A percentile compares a stretch with the other conserved stretches of the same genome.
These are phyloP conservation scores for Drosophila ananassae DNA, from an alignment of 1,140 invertebrate species.

Conservation along the genomic window DNA sequence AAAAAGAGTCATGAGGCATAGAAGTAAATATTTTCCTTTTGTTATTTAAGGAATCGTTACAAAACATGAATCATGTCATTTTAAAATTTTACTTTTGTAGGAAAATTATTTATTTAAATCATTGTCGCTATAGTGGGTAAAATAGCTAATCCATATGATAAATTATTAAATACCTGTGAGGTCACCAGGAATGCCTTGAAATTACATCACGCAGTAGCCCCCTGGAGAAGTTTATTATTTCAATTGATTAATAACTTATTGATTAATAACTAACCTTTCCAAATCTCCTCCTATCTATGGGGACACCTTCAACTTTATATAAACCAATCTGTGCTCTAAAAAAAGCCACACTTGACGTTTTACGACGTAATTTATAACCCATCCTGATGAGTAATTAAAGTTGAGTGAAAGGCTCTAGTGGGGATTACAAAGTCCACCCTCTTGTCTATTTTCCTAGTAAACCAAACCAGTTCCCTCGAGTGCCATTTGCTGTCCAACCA, in stretches of 20 bases:
- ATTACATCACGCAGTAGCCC: not conserved
- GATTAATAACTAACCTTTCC: not conserved
- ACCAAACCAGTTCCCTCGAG: conserved; percentile 26
- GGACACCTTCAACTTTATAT: not conserved
- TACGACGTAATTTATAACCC: conserved; percentile 34
- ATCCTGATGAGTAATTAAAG: conserved; percentile 23
- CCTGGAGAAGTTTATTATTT: not conserved
- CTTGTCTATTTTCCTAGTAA: conserved; percentile 9
- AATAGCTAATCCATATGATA: not conserved
- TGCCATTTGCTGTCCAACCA: conserved; percentile 19
- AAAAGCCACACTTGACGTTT: conserved; percentile 20
- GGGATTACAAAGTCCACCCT: conserved; percentile 13
- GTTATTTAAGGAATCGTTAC: not conserved
- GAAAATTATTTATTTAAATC: no score
- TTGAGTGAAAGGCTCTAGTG: not conserved
- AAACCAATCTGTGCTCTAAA: not conserved
- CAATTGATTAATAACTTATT: no score
- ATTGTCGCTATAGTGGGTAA: no score
- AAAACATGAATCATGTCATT: not conserved
- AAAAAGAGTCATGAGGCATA: not conserved
- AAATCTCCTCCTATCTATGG: conserved; percentile 3
- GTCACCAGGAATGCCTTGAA: not conserved
- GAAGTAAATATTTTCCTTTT: not conserved
- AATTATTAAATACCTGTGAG: not conserved
- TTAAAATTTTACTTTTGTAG: not conserved